These are phyloP conservation scores for Pristis pectinata DNA, from an alignment of 2,797 vertebrate genomes.

Conservation along the genomic window DNA sequence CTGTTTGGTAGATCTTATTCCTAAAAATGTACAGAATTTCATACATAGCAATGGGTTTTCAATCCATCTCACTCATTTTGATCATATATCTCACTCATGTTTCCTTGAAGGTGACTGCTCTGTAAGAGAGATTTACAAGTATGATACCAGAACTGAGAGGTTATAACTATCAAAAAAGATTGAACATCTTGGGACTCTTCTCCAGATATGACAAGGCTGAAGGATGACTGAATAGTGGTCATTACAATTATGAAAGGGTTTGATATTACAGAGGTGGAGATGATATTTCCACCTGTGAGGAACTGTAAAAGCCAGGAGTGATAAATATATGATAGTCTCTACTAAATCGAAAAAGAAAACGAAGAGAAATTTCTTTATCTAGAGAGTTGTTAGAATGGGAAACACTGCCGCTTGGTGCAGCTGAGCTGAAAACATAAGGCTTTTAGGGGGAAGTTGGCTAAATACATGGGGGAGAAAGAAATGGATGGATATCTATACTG, in stretches of 20 bases:
- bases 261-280: background rate
- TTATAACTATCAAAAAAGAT: constrained; percentile 3
- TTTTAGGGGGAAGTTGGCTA: background rate
- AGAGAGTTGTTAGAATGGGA: background rate
- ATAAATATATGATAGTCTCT: background rate
- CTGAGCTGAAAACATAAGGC: background rate
- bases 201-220: background rate
- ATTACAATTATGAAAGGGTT: background rate
- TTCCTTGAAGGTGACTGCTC: constrained; percentile 18
- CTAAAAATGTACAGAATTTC: constrained; percentile 24
- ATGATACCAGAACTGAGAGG: background rate
- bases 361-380: background rate
- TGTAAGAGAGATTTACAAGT: background rate
- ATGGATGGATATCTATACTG: background rate
- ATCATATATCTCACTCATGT: constrained; percentile 19
- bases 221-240: background rate
- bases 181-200: background rate
- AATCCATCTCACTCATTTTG: constrained; percentile 4
- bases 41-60: constrained; percentile 14
- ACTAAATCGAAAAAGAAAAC: background rate
- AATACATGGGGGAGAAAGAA: background rate
- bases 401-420: background rate
- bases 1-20: background rate
- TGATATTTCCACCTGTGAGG: background rate
- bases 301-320: background rate